These are phyloP conservation scores for Tupiocoris notatus DNA, from an alignment of 2,888 invertebrate species.

Conservation along the genomic window DNA sequence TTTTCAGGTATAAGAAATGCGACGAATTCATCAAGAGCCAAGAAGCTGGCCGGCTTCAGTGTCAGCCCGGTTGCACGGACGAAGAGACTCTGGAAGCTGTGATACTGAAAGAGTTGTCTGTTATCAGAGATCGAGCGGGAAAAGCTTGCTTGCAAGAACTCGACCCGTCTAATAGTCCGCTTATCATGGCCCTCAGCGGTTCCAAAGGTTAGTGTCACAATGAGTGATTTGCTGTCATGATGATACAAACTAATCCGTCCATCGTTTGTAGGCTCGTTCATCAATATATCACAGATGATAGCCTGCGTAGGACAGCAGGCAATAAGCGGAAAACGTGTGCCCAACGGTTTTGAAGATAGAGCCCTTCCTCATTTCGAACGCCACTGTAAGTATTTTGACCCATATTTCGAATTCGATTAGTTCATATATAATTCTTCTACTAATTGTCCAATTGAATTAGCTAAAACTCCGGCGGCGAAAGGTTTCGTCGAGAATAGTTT, in stretches of 20 bases:
- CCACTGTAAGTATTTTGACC: conserved; percentile 63
- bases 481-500: conserved; percentile 98
- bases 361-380: conserved; percentile 92
- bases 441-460: too few species aligned
- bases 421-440: too few species aligned
- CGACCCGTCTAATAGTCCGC: conserved; percentile 86
- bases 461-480: conserved; percentile 91
- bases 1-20: conserved; percentile 70
- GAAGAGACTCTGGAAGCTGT: conserved; percentile 89
- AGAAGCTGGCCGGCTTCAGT: conserved; percentile 81
- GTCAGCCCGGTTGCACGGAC: conserved; percentile 88
- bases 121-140: conserved; percentile 95
- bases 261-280: conserved; percentile 77
- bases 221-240: not conserved
- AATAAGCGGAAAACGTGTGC: conserved; percentile 93
- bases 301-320: conserved; percentile 99
- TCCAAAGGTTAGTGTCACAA: conserved; percentile 71
- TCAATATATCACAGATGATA: conserved; percentile 99
- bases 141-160: conserved; percentile 88
- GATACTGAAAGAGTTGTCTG: conserved; percentile 89
- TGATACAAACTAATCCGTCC: not conserved
- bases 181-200: conserved; percentile 97
- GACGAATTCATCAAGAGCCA: conserved; percentile 84
- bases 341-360: conserved; percentile 93
- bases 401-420: not conserved